Base-by-base conservation (phyloP, 2,113 vertebrate species). In the Chionis minor region DNA sequence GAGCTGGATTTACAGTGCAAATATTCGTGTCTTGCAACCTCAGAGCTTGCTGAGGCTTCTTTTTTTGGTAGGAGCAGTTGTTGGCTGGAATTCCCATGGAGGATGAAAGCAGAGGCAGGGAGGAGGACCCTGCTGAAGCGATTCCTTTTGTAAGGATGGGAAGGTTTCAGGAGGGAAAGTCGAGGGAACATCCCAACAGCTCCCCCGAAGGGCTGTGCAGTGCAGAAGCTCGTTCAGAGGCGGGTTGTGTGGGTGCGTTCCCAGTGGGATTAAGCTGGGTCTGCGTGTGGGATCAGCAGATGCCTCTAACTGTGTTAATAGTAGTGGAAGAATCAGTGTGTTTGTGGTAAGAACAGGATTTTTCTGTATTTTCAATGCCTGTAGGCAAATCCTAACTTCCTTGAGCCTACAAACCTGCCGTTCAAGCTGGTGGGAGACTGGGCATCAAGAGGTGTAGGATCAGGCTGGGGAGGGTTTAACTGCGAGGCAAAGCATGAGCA, bases 1-100 rank as follows among this genome's bases (percentile, higher is more conserved):
- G 95, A 96, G 55, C 87, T 14, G 32, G 70, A 62, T 94, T 93
- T 88, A 69, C 74, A 94, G 63, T 80, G 81, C 94, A 96, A 77
- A 91, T 92, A 89, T 69, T 92, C 14, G 0, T 51, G 74, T 92
- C 91, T 75, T 90, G 81, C 78, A 91, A 63, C 70, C 87, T 94
- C 70, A 17, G 71, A 82, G 45, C 78, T 86, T 88, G 84, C 93
- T 66, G 33, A 86, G 85, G 78, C 81, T 91, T 69, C 83, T 95
- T 47, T 94, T 87, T 92, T 96, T 70, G 58, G 77, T 85, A 63
- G 67, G 38, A 88, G 45, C 91, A 82, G 86, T 88, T 96, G 70
- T 77, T 95, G 67, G 32, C 89, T 96, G 87, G 62, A 91, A 91
- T 96, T 96, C 63, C 80, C 42, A 24, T 58, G 51, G 49, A 88